A percentile compares a stretch with the other conserved stretches of the same genome.
phyloP scores from a whole-genome alignment of 92 coral and sea anemone species.

The Palythoa grandiflora region DNA sequence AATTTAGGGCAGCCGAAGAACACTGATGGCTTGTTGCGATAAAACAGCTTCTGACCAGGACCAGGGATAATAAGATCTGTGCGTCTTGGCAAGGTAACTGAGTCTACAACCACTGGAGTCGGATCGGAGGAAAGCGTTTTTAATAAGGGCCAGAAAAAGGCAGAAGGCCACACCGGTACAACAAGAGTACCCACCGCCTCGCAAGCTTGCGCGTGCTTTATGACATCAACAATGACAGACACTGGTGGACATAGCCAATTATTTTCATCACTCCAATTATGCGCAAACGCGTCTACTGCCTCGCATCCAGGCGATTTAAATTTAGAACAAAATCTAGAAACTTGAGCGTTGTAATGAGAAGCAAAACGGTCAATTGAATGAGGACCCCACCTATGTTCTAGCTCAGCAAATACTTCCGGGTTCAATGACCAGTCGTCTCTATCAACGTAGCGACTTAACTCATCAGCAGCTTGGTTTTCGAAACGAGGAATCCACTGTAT shows the following conservation, averaged over 20 bases:
- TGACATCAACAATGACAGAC: conserved; percentile 42
- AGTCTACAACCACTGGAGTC: conserved; percentile 25
- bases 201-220: conserved; percentile 53
- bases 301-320: conserved; percentile 61
- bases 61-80: conserved; percentile 44
- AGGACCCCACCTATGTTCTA: conserved; percentile 53
- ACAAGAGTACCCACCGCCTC: conserved; percentile 45
- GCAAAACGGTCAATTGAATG: conserved; percentile 60
- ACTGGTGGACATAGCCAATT: conserved; percentile 66
- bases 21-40: conserved; percentile 10
- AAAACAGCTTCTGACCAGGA: conserved; percentile 29
- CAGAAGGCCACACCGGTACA: conserved; percentile 52
- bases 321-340: conserved; percentile 54
- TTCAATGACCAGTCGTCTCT: conserved; percentile 64
- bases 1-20: too few relatives aligned
- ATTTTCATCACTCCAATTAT: conserved; percentile 49
- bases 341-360: conserved; percentile 55
- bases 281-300: conserved; percentile 61
- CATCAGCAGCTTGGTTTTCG: conserved; percentile 30
- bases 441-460: conserved; percentile 50
- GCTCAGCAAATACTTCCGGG: conserved; percentile 36
- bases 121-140: conserved; percentile 6
- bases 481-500: conserved; percentile 42
- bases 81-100: conserved; percentile 29
- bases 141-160: conserved; percentile 43